These are phyloP conservation scores for Salvelinus fontinalis DNA, from an alignment of 2,113 vertebrate species.

Conservation along the genomic window DNA sequence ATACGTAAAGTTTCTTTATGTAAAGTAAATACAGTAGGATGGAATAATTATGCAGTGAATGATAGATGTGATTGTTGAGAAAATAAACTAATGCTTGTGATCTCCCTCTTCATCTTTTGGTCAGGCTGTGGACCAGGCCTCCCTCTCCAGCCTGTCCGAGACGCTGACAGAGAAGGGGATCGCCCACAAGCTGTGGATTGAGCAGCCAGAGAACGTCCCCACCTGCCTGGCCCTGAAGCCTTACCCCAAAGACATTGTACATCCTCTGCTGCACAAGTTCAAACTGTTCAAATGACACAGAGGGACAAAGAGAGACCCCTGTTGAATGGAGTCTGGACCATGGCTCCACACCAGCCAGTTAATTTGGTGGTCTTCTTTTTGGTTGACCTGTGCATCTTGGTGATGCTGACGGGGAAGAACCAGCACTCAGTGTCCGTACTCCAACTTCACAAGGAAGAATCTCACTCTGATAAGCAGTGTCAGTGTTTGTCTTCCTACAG, in stretches of 20 bases:
- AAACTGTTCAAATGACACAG: conserved; percentile 83
- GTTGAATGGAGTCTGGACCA: background rate
- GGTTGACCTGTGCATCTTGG: background rate
- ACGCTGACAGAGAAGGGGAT: conserved; percentile 74
- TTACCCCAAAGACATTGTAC: conserved; percentile 84
- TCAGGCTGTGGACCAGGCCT: conserved; percentile 81
- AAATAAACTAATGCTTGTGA: background rate
- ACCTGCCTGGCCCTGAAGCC: conserved; percentile 89
- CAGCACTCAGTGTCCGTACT: background rate
- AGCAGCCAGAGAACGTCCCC: conserved; percentile 86
- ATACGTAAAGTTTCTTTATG: too few species aligned
- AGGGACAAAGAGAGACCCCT: background rate
- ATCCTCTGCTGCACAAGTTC: conserved; percentile 80
- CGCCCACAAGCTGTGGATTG: conserved; percentile 85
- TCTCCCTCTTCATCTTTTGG: background rate
- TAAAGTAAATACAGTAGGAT: too few species aligned
- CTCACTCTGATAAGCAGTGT: background rate
- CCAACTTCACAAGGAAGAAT: background rate
- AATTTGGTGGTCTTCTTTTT: background rate
- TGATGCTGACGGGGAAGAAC: background rate
- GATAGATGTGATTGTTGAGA: background rate
- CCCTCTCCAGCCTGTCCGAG: conserved; percentile 75
- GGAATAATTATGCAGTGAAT: too few species aligned
- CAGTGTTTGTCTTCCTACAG: background rate
- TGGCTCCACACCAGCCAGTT: too few species aligned